Base-by-base conservation (phyloP, 2,888 invertebrate genomes). In the Amiota mariae region DNA sequence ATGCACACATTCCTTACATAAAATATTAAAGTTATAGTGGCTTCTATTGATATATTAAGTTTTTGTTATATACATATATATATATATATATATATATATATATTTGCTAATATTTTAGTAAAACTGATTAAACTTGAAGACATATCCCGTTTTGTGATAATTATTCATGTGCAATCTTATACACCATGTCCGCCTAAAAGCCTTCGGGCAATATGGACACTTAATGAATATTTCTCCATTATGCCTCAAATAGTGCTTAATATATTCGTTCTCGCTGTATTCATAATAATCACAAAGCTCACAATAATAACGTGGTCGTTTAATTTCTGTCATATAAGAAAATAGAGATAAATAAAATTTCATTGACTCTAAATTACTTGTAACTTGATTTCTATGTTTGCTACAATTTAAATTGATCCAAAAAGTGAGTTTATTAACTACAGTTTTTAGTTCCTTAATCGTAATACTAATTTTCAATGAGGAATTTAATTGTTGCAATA, bases 241-340 rank as follows among this genome's bases (percentile, higher is more conserved):
- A 79, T 87, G 87, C 6, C 71, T 76, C 20, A 72, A 75, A 71
- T 81, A 86, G 70, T 66, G 71, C 1, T 72, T 24, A 1, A 24
- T 24, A 24, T 24, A 24, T 24, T 24, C 24, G 24, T 24, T 11
- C 36, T 80, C 81, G 18, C 71, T 70, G 13, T n/a, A 67, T n/a
- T 76, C 79, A 61, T 20, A 72, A 15, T 81, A 75, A 0, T 79
- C 73, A 24, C 87, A 87, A 54, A 73, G 79, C n/a, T 87, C 85
- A 64, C 87, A 87, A 66, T 77, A 81, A 57, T 75, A 82, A 0
- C 72, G 12, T 56, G 76, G 80, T 12, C 74, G 76, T 10, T n/a
- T 9, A 47, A 77, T 78, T n/a, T 78, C 81, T 6, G 87, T 81
- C 24, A 87, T 67, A 71, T 73, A 87, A 1, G 47, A 18, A 66